Percentiles rank a stretch among this genome's conserved stretches.
Evolutionary conservation across 2,888 invertebrate genomes (phyloP).

Genomic region (Standfussiana lucernea): DNA sequence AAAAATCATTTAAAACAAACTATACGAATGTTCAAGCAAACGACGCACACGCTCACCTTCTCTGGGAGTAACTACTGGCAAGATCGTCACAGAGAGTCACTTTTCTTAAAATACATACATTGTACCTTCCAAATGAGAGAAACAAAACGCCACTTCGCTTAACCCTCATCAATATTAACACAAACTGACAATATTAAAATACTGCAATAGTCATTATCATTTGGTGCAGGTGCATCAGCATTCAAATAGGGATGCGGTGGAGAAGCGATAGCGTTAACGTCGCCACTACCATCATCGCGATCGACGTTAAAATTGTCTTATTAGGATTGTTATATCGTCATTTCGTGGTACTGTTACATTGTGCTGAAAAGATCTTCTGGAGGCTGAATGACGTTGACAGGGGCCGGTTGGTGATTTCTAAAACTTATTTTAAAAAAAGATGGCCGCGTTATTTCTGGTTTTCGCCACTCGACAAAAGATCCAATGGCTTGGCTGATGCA

Average conservation of each 20-base stretch:
- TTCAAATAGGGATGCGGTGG: constrained; percentile 68
- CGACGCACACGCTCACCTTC: not conserved
- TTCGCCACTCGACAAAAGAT: not conserved
- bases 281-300: constrained; percentile 50
- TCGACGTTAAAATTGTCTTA: not conserved
- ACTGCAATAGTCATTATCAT: constrained; percentile 70
- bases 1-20: not conserved
- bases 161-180: constrained; percentile 30
- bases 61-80: not conserved
- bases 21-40: not conserved
- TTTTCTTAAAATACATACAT: not conserved
- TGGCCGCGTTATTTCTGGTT: not conserved
- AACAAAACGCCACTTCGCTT: constrained; percentile 3
- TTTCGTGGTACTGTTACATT: not conserved
- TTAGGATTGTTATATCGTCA: not conserved
- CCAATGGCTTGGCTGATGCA: too few species aligned
- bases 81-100: not conserved
- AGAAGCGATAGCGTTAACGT: constrained; percentile 59
- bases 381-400: not conserved
- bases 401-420: not conserved
- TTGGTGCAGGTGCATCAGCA: constrained; percentile 70
- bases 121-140: not conserved
- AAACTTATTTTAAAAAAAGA: not conserved
- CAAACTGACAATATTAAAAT: constrained; percentile 62
- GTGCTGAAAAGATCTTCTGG: not conserved